A percentile compares a stretch with the other conserved stretches of the same genome.
These are phyloP conservation scores for Halcyon leucocephala DNA, from an alignment of 2,797 vertebrate species.

Conservation along the genomic window DNA sequence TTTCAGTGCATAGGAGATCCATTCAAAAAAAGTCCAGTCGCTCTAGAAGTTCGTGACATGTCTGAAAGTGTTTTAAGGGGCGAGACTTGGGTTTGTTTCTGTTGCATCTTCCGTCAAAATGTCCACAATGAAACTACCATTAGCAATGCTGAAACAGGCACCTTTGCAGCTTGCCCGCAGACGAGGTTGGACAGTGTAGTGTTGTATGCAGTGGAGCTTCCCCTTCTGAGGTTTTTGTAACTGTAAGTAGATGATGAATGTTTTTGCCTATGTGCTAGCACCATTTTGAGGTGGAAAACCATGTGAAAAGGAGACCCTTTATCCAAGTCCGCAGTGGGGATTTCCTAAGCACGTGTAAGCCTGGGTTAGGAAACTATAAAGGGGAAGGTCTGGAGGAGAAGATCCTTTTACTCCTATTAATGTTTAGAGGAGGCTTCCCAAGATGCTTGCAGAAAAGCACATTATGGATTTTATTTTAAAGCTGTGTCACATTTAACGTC, in stretches of 20 bases:
- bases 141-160: neutral
- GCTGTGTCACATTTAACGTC: neutral
- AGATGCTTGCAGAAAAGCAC: neutral
- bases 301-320: neutral
- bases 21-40: neutral
- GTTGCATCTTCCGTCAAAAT: neutral
- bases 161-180: neutral
- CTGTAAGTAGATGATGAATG: neutral
- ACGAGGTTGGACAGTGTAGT: fast-evolving
- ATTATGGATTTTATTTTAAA: slow-evolving; percentile 28
- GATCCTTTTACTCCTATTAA: neutral
- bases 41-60: neutral
- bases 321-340: neutral
- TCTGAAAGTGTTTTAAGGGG: neutral
- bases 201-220: fast-evolving
- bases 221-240: neutral
- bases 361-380: neutral
- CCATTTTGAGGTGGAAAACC: neutral
- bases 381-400: neutral
- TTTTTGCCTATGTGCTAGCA: neutral
- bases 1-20: neutral
- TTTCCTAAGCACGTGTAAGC: neutral
- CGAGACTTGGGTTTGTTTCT: neutral
- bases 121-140: neutral
- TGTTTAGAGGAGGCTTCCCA: neutral